Percentiles rank a stretch among this genome's conserved stretches.
phyloP scores from a whole-genome alignment of 2,888 invertebrate genomes.

The Leptinotarsa juncta region DNA sequence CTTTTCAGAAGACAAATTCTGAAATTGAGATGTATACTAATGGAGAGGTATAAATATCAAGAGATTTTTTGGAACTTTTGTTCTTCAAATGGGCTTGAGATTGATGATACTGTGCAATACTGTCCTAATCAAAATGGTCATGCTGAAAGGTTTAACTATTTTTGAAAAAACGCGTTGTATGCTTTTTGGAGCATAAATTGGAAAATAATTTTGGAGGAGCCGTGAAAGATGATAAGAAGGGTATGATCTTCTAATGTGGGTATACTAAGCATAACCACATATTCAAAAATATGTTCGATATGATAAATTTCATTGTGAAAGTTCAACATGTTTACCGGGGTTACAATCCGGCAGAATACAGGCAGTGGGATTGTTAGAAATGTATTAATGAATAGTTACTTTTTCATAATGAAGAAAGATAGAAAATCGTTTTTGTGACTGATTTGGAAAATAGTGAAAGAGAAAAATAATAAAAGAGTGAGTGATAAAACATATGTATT shows the following conservation, averaged over 20 bases:
- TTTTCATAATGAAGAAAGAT: too few relatives aligned
- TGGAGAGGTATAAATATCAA: not conserved
- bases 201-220: slow-evolving; percentile 3
- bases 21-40: too few relatives aligned
- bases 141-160: not conserved
- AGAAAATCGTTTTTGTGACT: too few relatives aligned
- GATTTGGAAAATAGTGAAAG: too few relatives aligned
- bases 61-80: not conserved
- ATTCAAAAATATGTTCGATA: not conserved
- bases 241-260: not conserved
- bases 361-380: not conserved
- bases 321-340: not conserved
- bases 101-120: not conserved
- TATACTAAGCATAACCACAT: not conserved
- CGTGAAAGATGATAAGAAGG: not conserved
- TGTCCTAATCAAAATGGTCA: not conserved
- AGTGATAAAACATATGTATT: too few relatives aligned
- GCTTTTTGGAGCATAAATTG: not conserved
- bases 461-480: too few relatives aligned
- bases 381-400: too few relatives aligned
- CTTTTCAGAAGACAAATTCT: too few relatives aligned
- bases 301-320: not conserved
- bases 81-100: not conserved
- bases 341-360: not conserved
- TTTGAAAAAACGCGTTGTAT: not conserved